A percentile compares a stretch with the other conserved stretches of the same genome.
These are phyloP conservation scores for Lynx canadensis DNA, from an alignment of 2,113 vertebrate genomes.

Conservation along the genomic window DNA sequence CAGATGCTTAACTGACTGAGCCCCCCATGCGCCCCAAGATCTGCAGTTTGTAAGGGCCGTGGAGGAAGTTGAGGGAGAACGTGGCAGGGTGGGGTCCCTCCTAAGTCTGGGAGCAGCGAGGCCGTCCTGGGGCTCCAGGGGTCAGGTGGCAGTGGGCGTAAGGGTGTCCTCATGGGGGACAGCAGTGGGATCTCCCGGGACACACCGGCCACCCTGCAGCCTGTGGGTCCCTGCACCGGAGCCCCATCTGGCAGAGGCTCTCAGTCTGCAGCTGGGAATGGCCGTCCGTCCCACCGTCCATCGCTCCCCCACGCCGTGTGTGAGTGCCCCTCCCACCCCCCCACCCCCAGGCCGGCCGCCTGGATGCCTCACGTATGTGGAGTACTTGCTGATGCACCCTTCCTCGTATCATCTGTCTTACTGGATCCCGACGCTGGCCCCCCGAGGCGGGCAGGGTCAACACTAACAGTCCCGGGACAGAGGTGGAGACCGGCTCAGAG, in stretches of 20 bases:
- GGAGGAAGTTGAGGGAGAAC: neutral
- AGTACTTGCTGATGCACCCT: neutral
- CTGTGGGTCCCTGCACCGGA: neutral
- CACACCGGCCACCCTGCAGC: neutral
- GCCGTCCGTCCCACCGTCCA: neutral
- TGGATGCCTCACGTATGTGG: neutral
- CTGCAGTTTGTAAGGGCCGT: neutral
- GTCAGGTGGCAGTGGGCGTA: neutral
- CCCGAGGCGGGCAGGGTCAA: neutral
- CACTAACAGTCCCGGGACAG: neutral
- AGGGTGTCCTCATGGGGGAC: neutral
- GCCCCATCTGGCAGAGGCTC: neutral
- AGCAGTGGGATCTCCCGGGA: neutral
- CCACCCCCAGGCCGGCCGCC: neutral
- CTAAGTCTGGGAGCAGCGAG: neutral
- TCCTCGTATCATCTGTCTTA: neutral
- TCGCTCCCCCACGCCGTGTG: rapidly evolving
- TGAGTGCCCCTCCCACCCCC: neutral
- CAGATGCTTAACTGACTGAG: no score
- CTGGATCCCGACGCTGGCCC: neutral
- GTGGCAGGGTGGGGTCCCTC: neutral
- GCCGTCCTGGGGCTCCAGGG: neutral
- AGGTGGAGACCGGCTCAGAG: neutral
- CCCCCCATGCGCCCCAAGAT: no score
- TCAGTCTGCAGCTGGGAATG: neutral